phyloP scores from a whole-genome alignment of 2,797 vertebrate genomes.

The Squalus acanthias region DNA sequence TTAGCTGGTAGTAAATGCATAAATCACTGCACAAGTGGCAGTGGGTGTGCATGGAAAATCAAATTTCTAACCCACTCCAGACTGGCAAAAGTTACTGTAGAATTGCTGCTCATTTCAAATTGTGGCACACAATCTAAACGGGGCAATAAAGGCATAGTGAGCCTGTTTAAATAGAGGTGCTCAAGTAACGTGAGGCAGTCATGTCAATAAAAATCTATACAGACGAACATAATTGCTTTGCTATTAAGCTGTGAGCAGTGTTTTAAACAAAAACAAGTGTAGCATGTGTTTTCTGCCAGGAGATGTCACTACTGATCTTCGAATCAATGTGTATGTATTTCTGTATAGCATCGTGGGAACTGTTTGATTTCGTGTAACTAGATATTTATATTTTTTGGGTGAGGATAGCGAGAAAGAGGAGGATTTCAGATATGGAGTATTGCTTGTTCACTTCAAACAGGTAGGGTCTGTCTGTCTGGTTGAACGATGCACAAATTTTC shows the following conservation, averaged over 20 bases:
- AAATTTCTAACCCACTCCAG: neutral
- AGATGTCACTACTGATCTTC: constrained; percentile 33
- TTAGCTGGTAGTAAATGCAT: neutral
- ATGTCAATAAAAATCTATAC: neutral
- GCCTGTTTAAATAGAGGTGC: neutral
- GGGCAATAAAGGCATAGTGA: neutral
- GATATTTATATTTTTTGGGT: neutral
- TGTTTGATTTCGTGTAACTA: neutral
- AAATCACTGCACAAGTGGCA: neutral
- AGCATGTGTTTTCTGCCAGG: neutral
- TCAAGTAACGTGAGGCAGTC: neutral
- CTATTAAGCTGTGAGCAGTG: neutral
- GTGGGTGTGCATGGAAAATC: constrained; percentile 22
- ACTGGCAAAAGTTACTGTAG: neutral
- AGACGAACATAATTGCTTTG: neutral
- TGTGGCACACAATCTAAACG: neutral
- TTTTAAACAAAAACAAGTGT: neutral
- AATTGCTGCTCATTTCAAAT: neutral
- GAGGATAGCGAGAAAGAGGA: neutral
- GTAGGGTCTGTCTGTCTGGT: neutral
- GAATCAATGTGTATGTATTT: neutral
- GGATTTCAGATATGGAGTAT: neutral
- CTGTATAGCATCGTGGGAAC: neutral
- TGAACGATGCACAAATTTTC: neutral
- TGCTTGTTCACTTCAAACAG: neutral